A percentile compares a stretch with the other conserved stretches of the same genome.
These are phyloP conservation scores for Tamias sibiricus DNA, from an alignment of 2,113 vertebrate genomes.

Conservation along the genomic window DNA sequence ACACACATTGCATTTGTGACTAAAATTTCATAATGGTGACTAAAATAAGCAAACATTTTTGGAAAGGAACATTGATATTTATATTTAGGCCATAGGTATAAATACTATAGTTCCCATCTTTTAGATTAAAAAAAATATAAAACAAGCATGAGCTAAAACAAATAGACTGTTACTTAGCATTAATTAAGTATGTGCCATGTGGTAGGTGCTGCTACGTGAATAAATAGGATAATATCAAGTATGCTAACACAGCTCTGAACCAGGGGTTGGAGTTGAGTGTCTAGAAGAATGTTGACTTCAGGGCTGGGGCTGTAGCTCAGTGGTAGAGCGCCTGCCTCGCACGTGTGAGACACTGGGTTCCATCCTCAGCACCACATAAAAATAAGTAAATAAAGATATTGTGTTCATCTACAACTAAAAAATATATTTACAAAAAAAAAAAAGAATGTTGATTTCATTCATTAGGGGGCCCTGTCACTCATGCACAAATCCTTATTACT, in stretches of 20 bases:
- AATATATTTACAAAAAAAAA: no score
- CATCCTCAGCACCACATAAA: no score
- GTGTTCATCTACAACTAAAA: no score
- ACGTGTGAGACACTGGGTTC: no score
- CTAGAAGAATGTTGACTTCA: not conserved
- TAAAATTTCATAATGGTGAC: not conserved
- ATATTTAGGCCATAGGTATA: not conserved
- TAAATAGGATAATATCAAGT: not conserved
- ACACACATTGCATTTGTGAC: no score
- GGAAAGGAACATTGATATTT: not conserved
- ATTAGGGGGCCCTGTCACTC: not conserved
- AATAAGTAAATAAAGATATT: no score
- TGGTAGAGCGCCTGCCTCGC: no score
- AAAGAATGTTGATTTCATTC: not conserved
- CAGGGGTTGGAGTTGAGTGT: accelerated
- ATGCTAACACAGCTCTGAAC: not conserved
- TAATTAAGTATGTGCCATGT: not conserved
- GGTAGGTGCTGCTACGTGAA: not conserved
- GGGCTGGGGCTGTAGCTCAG: no score
- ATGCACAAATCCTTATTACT: not conserved
- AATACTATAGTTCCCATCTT: not conserved
- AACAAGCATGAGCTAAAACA: not conserved
- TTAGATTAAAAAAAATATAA: no score
- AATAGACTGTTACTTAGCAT: not conserved
- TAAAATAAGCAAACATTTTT: not conserved